Evolutionary conservation across 1,140 invertebrate species (phyloP).

Genomic region (Latrodectus geometricus): DNA sequence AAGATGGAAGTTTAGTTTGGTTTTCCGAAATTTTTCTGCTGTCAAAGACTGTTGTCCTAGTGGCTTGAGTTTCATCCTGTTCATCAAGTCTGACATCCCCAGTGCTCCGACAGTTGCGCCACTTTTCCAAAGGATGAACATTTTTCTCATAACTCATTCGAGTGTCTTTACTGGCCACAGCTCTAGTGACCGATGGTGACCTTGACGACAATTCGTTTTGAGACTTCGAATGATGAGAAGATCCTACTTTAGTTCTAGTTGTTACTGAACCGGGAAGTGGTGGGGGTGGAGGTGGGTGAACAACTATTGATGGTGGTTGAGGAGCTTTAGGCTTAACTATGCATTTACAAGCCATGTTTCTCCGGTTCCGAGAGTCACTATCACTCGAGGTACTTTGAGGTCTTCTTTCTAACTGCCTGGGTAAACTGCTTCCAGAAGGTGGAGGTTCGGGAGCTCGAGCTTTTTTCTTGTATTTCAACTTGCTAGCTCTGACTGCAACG

Average conservation of each 20-base stretch:
- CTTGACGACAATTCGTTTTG: background rate
- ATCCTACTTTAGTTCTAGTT: constrained; percentile 17
- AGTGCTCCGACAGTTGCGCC: constrained; percentile 34
- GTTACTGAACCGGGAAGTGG: constrained; percentile 15
- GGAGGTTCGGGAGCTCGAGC: constrained; percentile 50
- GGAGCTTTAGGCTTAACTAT: constrained; percentile 24
- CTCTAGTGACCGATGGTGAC: constrained; percentile 19
- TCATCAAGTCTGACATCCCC: constrained; percentile 46
- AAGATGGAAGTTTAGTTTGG: background rate
- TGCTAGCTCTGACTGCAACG: constrained; percentile 37
- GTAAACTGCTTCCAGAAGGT: constrained; percentile 6
- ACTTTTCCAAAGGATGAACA: constrained; percentile 41
- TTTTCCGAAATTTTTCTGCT: constrained; percentile 28
- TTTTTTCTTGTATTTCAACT: constrained; percentile 58
- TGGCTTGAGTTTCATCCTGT: background rate
- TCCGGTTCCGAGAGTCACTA: background rate
- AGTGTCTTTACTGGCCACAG: constrained; percentile 6
- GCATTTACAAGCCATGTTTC: constrained; percentile 11
- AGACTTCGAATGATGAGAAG: background rate
- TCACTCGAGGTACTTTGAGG: background rate
- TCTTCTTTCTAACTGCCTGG: background rate
- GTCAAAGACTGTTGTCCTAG: constrained; percentile 47
- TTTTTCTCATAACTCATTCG: constrained; percentile 30
- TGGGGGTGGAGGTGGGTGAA: constrained; percentile 44
- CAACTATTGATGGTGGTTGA: constrained; percentile 30